These are phyloP conservation scores for Mesoclemmys tuberculata DNA, from an alignment of 2,113 vertebrate genomes.

Conservation along the genomic window DNA sequence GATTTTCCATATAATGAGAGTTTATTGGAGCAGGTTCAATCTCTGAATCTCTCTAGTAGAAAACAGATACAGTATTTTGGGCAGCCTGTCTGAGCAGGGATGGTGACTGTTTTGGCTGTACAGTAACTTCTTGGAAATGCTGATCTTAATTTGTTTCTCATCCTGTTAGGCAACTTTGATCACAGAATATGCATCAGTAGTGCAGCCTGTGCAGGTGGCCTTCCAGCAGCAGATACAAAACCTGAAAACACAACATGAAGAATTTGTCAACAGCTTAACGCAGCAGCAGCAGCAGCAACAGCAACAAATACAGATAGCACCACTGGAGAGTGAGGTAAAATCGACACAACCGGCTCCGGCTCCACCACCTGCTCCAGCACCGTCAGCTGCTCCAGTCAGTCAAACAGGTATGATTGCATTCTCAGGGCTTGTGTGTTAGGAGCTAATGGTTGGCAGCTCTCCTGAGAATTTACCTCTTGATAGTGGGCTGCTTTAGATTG, in stretches of 20 bases:
- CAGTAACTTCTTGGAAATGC: not conserved
- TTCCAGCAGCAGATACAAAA: conserved; percentile 97
- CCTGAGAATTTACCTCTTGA: not conserved
- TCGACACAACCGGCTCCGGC: conserved; percentile 71
- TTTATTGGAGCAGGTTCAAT: accelerated
- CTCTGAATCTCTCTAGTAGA: accelerated
- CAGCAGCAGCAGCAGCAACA: conserved; percentile 80
- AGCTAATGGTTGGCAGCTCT: not conserved
- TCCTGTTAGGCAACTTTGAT: conserved; percentile 89
- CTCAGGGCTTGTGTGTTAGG: not conserved
- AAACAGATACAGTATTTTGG: not conserved
- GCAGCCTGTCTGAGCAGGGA: not conserved
- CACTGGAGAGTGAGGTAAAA: conserved; percentile 78
- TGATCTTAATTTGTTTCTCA: not conserved
- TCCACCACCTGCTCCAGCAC: conserved; percentile 63
- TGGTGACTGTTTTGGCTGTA: accelerated
- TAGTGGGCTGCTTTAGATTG: accelerated
- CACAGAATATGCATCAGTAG: conserved; percentile 88
- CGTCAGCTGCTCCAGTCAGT: conserved; percentile 66
- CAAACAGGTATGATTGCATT: conserved; percentile 72
- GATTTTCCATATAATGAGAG: not conserved
- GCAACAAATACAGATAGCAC: conserved; percentile 69
- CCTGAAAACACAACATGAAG: conserved; percentile 93
- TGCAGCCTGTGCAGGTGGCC: conserved; percentile 93
- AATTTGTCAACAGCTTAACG: conserved; percentile 90